Percentiles rank a stretch among this genome's conserved stretches.
Conservation (phyloP, 2,888 invertebrate genomes). For the Podabrus alpinus region DNA sequence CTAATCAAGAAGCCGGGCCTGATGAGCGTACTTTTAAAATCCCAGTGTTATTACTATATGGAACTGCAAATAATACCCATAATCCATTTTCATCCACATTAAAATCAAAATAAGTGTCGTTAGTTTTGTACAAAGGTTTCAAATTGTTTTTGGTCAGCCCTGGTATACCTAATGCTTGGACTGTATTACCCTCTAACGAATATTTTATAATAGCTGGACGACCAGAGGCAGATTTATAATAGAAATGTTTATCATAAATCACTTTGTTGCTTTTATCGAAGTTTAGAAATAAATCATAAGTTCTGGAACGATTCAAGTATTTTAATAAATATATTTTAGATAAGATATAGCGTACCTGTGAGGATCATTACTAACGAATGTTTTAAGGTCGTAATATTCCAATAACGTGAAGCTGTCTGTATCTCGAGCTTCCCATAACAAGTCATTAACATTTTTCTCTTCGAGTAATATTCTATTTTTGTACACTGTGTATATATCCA, state of each 20-base stretch:
- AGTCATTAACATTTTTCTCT: too few relatives aligned
- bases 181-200: constrained; percentile 63
- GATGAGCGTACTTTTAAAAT: constrained; percentile 74
- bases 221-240: constrained; percentile 76
- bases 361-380: constrained; percentile 65
- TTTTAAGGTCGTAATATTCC: constrained; percentile 52
- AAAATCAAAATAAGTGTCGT: constrained; percentile 89
- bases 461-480: background rate
- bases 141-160: constrained; percentile 58
- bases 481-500: background rate
- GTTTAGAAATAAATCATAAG: constrained; percentile 39
- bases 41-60: constrained; percentile 79
- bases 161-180: constrained; percentile 53
- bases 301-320: background rate
- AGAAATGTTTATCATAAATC: constrained; percentile 90
- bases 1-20: too few relatives aligned
- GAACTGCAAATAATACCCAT: constrained; percentile 89
- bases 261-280: constrained; percentile 91
- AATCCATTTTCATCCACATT: constrained; percentile 96
- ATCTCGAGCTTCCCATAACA: background rate
- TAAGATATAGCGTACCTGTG: constrained; percentile 50
- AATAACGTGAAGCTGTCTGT: background rate
- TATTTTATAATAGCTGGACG: constrained; percentile 65
- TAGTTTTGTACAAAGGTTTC: constrained; percentile 74
- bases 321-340: background rate